A percentile compares a stretch with the other conserved stretches of the same genome.
Conservation (phyloP, 1,140 invertebrate genomes). For the Bursaphelenchus mucronatus region DNA sequence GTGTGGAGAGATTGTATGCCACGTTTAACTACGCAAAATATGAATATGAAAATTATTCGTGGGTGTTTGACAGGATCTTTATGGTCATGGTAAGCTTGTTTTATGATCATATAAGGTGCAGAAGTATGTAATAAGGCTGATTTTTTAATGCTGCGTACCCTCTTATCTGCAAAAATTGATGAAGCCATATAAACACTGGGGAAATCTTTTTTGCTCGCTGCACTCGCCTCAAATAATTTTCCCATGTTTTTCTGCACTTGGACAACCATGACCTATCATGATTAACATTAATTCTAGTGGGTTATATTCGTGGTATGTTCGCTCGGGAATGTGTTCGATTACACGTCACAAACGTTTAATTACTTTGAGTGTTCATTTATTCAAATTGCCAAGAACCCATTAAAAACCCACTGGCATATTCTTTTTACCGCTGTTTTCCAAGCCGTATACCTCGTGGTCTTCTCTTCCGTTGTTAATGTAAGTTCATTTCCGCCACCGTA, state of each 20-base stretch:
- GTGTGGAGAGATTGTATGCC: conserved; percentile 22
- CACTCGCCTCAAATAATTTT: too few species aligned
- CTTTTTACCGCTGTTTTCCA: conserved; percentile 20
- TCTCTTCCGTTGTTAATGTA: conserved; percentile 20
- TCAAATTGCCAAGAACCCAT: conserved; percentile 23
- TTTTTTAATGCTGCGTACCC: too few species aligned
- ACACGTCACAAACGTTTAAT: conserved; percentile 7
- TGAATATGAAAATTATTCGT: conserved; percentile 25
- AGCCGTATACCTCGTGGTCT: conserved; percentile 21
- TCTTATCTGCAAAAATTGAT: too few species aligned
- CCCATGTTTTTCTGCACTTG: too few species aligned
- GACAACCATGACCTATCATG: not conserved
- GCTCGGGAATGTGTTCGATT: conserved; percentile 8
- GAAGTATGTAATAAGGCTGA: too few species aligned
- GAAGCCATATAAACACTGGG: too few species aligned
- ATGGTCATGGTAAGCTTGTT: conserved; percentile 6
- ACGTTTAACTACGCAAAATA: conserved; percentile 24
- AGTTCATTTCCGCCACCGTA: not conserved
- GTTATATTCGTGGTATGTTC: not conserved
- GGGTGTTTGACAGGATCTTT: conserved; percentile 10
- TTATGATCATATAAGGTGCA: not conserved
- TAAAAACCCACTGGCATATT: conserved; percentile 27
- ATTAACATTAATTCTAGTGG: conserved; percentile 19
- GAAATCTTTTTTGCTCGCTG: too few species aligned
- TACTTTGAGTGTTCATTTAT: conserved; percentile 18